Percentiles rank a stretch among this genome's conserved stretches.
Evolutionary conservation across 2,113 vertebrate species (phyloP).

Genomic region (Tetrax tetrax): DNA sequence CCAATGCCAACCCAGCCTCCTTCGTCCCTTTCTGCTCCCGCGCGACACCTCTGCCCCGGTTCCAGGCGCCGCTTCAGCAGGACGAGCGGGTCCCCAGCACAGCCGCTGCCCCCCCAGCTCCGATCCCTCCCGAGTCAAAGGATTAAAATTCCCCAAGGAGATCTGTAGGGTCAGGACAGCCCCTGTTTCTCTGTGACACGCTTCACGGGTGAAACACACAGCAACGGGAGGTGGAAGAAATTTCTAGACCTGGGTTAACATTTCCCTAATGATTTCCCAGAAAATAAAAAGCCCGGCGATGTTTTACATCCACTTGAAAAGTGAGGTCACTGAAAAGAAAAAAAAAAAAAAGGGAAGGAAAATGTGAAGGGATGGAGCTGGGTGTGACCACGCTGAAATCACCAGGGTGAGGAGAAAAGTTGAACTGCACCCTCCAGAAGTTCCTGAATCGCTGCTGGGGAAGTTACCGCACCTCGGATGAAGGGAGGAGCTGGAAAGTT

Average conservation of each 20-base stretch:
- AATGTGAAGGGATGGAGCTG: background rate
- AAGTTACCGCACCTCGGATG: background rate
- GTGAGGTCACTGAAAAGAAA: background rate
- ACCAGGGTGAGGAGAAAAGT: background rate
- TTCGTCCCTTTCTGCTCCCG: background rate
- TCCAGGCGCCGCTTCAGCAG: background rate
- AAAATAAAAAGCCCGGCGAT: background rate
- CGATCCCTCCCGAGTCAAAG: background rate
- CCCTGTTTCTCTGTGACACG: accelerated
- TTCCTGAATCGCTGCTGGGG: background rate
- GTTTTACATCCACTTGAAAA: background rate
- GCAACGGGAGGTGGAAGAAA: background rate
- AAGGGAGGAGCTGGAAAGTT: background rate
- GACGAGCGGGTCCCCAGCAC: background rate
- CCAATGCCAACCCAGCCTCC: accelerated
- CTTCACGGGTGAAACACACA: background rate
- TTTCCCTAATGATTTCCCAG: background rate
- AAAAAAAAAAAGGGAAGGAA: background rate
- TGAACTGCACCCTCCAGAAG: background rate
- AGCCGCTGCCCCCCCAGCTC: background rate
- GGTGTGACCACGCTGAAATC: background rate
- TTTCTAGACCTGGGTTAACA: background rate
- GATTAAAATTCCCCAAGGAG: background rate
- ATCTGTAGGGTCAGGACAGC: background rate
- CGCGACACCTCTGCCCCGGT: accelerated